phyloP scores from a whole-genome alignment of 2,797 vertebrate species.

The Aldrovandia affinis region DNA sequence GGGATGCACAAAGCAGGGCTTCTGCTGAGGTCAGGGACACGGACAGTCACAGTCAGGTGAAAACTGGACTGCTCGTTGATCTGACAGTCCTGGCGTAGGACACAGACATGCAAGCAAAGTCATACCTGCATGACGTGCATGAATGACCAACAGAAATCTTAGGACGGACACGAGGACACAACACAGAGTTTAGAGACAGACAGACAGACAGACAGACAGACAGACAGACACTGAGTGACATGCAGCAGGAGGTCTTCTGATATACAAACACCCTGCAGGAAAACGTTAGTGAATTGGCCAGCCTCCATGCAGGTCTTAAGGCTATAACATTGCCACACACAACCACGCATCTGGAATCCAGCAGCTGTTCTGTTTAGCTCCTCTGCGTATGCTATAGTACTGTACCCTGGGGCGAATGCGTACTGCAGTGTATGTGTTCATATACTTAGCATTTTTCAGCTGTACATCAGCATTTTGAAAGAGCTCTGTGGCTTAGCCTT shows the following conservation, averaged over 20 bases:
- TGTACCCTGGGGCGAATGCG: slow-evolving; percentile 51
- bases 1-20: slow-evolving; percentile 30
- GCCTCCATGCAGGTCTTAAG: not conserved
- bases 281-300: not conserved
- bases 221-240: not conserved
- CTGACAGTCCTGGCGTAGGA: not conserved
- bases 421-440: slow-evolving; percentile 30
- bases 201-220: not conserved
- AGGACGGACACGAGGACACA: not conserved
- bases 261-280: slow-evolving; percentile 8
- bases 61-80: slow-evolving; percentile 3
- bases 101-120: slow-evolving; percentile 1
- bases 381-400: slow-evolving; percentile 44
- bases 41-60: slow-evolving; percentile 17
- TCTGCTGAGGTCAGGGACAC: slow-evolving; percentile 35
- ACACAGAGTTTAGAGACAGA: slow-evolving; percentile 4
- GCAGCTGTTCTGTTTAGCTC: slow-evolving; percentile 41
- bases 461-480: slow-evolving; percentile 38
- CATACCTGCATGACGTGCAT: not conserved
- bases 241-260: not conserved
- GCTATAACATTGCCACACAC: not conserved
- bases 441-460: slow-evolving; percentile 25
- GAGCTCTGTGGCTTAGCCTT: slow-evolving; percentile 36
- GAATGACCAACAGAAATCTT: not conserved
- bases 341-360: slow-evolving; percentile 20